Conservation (phyloP, 2,113 vertebrate species). For the Mobula hypostoma region DNA sequence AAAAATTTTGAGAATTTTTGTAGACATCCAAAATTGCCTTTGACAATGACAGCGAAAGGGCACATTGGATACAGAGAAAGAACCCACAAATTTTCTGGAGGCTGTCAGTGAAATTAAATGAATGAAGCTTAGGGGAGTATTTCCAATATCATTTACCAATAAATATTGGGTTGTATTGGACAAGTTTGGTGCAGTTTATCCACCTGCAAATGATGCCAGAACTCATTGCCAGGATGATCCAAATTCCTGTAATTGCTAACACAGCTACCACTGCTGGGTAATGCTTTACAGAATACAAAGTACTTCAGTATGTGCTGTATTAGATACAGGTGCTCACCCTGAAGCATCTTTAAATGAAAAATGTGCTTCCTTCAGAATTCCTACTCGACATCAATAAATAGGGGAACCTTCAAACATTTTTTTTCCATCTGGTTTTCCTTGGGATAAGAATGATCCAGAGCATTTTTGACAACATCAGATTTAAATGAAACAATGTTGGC, state of each 20-base stretch:
- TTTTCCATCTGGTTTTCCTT: neutral
- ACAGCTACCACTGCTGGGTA: neutral
- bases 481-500: neutral
- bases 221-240: neutral
- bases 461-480: neutral
- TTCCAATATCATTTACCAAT: neutral
- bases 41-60: neutral
- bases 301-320: neutral
- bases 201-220: neutral
- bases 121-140: neutral
- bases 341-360: neutral
- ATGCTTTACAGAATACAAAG: neutral
- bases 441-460: neutral
- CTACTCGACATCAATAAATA: neutral
- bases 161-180: neutral
- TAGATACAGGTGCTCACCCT: neutral
- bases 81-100: neutral
- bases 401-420: neutral
- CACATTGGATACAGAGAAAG: neutral
- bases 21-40: neutral
- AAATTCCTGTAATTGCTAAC: neutral
- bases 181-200: too few species aligned
- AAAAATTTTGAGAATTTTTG: too few species aligned
- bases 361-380: neutral
- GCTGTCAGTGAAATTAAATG: neutral